Evolutionary conservation across 2,113 vertebrate genomes (phyloP).

Genomic region (Loxodonta africana): DNA sequence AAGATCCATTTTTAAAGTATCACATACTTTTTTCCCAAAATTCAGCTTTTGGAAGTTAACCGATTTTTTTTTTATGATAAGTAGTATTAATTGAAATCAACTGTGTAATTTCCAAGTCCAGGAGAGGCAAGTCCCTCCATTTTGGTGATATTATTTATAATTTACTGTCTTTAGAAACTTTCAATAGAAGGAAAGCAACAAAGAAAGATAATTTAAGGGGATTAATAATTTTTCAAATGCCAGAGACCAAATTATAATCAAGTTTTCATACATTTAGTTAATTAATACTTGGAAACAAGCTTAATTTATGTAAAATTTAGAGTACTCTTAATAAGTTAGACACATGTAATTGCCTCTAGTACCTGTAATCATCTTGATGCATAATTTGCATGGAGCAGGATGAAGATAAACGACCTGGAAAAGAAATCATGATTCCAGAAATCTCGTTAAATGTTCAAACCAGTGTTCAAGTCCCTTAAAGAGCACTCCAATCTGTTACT

Average conservation of each 20-base stretch:
- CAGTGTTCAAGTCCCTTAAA: constrained; percentile 47
- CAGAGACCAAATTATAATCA: constrained; percentile 76
- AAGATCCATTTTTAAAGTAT: background rate
- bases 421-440: constrained; percentile 28
- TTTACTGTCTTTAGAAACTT: constrained; percentile 47
- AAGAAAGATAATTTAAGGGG: constrained; percentile 71
- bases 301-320: constrained; percentile 80
- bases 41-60: constrained; percentile 2
- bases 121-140: background rate
- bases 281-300: constrained; percentile 72
- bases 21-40: background rate
- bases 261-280: constrained; percentile 80
- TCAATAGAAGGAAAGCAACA: constrained; percentile 60
- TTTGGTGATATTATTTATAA: constrained; percentile 10
- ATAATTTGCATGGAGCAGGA: constrained; percentile 70
- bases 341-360: constrained; percentile 75
- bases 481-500: background rate
- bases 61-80: background rate
- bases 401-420: constrained; percentile 70
- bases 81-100: background rate
- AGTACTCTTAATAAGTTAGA: constrained; percentile 72
- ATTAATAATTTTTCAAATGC: constrained; percentile 76
- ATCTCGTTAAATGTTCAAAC: constrained; percentile 6
- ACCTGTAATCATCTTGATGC: constrained; percentile 74
- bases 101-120: constrained; percentile 34